phyloP scores from a whole-genome alignment of 2,888 invertebrate genomes.

The Oligia latruncula region DNA sequence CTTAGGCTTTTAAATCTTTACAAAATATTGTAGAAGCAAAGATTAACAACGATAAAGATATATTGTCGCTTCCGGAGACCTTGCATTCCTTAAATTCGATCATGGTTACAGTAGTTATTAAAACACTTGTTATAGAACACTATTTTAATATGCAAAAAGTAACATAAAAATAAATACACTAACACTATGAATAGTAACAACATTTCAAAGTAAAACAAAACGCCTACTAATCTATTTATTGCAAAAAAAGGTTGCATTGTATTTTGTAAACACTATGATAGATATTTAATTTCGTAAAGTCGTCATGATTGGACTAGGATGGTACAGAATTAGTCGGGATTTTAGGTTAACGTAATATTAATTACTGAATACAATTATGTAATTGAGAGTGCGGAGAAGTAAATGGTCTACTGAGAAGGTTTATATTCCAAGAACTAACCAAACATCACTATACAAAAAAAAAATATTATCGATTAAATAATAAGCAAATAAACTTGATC shows the following conservation, averaged over 20 bases:
- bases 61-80: neutral
- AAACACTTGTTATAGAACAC: neutral
- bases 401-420: neutral
- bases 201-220: constrained; percentile 2
- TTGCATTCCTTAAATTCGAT: neutral
- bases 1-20: neutral
- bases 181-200: constrained; percentile 2
- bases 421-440: neutral
- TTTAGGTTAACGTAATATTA: neutral
- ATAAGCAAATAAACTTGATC: neutral
- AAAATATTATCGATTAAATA: neutral
- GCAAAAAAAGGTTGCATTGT: constrained; percentile 11
- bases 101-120: neutral
- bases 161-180: neutral
- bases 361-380: neutral
- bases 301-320: constrained; percentile 1
- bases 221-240: neutral
- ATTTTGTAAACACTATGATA: neutral
- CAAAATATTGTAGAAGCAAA: neutral
- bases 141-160: constrained; percentile 16
- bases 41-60: neutral
- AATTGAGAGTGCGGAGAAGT: neutral
- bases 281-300: neutral
- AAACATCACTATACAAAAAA: neutral
- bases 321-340: neutral